These are phyloP conservation scores for Ormyrus rosae DNA, from an alignment of 2,888 invertebrate species.

Conservation along the genomic window DNA sequence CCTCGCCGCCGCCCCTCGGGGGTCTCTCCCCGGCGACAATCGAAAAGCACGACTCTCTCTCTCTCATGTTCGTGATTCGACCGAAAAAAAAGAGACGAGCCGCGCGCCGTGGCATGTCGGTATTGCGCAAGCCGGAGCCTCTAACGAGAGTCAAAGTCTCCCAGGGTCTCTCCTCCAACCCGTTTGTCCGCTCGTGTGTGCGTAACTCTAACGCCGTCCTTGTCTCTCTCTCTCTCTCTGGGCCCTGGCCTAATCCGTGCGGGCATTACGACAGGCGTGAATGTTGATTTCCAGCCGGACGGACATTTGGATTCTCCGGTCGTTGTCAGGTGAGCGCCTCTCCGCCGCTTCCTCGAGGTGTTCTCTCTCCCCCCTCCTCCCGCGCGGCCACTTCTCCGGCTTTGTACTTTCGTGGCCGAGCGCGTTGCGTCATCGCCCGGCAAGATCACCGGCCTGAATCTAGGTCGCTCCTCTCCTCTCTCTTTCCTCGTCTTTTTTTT, in stretches of 20 bases:
- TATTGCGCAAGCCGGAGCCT: constrained; percentile 16
- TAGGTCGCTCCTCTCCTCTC: constrained; percentile 65
- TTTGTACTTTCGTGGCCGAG: constrained; percentile 47
- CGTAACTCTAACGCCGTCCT: neutral
- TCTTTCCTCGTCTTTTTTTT: neutral
- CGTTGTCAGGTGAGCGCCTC: constrained; percentile 40
- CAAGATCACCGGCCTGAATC: constrained; percentile 71
- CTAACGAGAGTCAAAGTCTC: constrained; percentile 46
- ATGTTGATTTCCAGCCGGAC: constrained; percentile 27
- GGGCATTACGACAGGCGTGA: constrained; percentile 32
- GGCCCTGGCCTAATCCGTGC: constrained; percentile 27
- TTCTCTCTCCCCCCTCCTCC: constrained; percentile 21
- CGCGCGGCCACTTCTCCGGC: constrained; percentile 9
- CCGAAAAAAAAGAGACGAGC: neutral
- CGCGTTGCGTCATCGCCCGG: constrained; percentile 69
- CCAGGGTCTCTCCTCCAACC: constrained; percentile 28
- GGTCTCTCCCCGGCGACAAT: neutral
- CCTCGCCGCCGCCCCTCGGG: neutral
- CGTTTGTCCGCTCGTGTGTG: constrained; percentile 9
- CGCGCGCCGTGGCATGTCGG: neutral
- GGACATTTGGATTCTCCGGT: constrained; percentile 36
- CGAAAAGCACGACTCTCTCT: constrained; percentile 11
- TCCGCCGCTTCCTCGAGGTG: constrained; percentile 10
- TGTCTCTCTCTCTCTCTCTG: constrained; percentile 16
- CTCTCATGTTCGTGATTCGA: constrained; percentile 23